These are phyloP conservation scores for Saccopteryx bilineata DNA, from an alignment of 2,113 vertebrate species.

Conservation along the genomic window DNA sequence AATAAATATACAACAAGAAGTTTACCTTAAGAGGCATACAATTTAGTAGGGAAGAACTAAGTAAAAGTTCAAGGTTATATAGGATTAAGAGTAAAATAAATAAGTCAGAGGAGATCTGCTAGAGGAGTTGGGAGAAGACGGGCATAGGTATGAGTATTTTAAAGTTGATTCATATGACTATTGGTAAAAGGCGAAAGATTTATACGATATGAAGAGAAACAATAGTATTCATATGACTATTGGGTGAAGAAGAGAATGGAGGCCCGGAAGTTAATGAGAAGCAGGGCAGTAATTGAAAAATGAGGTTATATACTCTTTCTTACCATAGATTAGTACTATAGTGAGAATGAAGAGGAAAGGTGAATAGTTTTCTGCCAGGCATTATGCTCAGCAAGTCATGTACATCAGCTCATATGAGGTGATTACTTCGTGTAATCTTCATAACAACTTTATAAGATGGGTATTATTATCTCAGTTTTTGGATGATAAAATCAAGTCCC, in stretches of 20 bases:
- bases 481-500: slow-evolving; percentile 76
- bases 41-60: not conserved
- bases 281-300: not conserved
- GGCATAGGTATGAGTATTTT: not conserved
- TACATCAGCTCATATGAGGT: slow-evolving; percentile 1
- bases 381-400: slow-evolving; percentile 47
- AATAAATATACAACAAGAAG: not conserved
- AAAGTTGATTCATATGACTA: not conserved
- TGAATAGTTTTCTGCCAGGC: not conserved
- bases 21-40: not conserved
- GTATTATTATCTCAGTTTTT: slow-evolving; percentile 62
- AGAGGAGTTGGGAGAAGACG: not conserved
- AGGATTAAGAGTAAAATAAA: not conserved
- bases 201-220: too few relatives aligned
- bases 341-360: not conserved
- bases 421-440: slow-evolving; percentile 67
- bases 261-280: not conserved
- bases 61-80: not conserved
- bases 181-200: too few relatives aligned
- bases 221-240: not conserved
- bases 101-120: not conserved
- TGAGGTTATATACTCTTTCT: not conserved
- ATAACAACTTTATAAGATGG: slow-evolving; percentile 68
- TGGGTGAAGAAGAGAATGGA: not conserved
- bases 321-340: not conserved